phyloP scores from a whole-genome alignment of 2,888 invertebrate species.

The Schrankia costaestrigalis region DNA sequence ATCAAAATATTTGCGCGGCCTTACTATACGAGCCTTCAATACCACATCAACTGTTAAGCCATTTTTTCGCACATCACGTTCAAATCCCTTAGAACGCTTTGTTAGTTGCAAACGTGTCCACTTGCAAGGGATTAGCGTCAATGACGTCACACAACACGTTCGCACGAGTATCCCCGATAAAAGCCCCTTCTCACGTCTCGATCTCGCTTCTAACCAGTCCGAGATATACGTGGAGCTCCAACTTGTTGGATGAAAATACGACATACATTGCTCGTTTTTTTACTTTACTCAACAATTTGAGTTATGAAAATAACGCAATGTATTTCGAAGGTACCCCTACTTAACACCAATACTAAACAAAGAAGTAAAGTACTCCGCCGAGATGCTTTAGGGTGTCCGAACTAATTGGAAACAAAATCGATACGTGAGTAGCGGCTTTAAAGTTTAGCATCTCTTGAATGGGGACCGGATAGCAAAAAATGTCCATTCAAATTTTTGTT shows the following conservation, averaged over 20 bases:
- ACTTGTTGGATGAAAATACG: too few species aligned
- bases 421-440: conserved; percentile 5
- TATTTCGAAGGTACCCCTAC: too few species aligned
- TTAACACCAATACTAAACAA: too few species aligned
- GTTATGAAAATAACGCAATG: too few species aligned
- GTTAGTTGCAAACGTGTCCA: conserved; percentile 27
- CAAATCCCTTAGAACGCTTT: conserved; percentile 28
- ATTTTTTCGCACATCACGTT: conserved; percentile 31
- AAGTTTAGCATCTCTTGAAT: conserved; percentile 34
- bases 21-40: neutral
- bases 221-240: too few species aligned
- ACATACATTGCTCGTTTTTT: too few species aligned
- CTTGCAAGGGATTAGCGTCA: conserved; percentile 36
- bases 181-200: conserved; percentile 5
- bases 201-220: conserved; percentile 5
- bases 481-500: conserved; percentile 37
- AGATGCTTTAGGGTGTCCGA: neutral
- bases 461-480: conserved; percentile 45
- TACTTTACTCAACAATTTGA: too few species aligned
- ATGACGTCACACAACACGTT: conserved; percentile 37
- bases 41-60: conserved; percentile 28
- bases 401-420: neutral
- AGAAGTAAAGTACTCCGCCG: too few species aligned
- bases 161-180: conserved; percentile 18
- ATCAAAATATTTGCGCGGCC: too few species aligned